A percentile compares a stretch with the other conserved stretches of the same genome.
phyloP scores from a whole-genome alignment of 2,888 invertebrate species.

The Drosophila tripunctata region DNA sequence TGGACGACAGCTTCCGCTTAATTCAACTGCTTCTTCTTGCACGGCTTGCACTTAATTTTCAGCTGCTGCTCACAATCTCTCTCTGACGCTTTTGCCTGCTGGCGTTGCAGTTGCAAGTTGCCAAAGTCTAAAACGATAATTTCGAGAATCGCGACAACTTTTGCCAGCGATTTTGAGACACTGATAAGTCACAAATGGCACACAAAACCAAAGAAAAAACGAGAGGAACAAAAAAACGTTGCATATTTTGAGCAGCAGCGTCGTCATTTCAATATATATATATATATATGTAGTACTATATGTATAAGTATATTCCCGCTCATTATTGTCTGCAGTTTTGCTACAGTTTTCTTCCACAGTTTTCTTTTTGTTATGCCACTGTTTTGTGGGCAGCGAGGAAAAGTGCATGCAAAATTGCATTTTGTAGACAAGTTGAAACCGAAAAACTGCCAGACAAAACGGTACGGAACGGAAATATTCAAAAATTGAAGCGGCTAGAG shows the following conservation, averaged over 20 bases:
- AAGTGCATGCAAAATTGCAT: conserved; percentile 79
- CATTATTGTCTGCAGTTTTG: background rate
- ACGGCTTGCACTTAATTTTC: too few relatives aligned
- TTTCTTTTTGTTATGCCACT: conserved; percentile 15
- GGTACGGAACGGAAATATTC: conserved; percentile 73
- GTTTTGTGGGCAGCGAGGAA: conserved; percentile 18
- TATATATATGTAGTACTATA: too few relatives aligned
- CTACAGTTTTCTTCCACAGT: background rate
- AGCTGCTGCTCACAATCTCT: background rate
- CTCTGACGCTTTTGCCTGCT: background rate
- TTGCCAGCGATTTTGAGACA: conserved; percentile 58
- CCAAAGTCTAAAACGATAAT: conserved; percentile 38
- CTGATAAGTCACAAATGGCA: conserved; percentile 49
- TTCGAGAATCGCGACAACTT: conserved; percentile 54
- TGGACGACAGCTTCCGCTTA: background rate
- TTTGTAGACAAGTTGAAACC: conserved; percentile 64
- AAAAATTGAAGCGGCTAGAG: conserved; percentile 58
- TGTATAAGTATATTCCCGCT: background rate
- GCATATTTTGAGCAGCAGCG: conserved; percentile 11
- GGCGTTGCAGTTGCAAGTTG: conserved; percentile 26
- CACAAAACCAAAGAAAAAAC: too few relatives aligned
- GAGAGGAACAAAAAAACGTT: too few relatives aligned
- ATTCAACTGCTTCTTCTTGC: background rate
- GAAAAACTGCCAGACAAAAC: conserved; percentile 65
- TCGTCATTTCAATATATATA: too few relatives aligned